A percentile compares a stretch with the other conserved stretches of the same genome.
These are phyloP conservation scores for Deladenus siricidicola DNA, from an alignment of 2,888 invertebrate genomes.

Conservation along the genomic window DNA sequence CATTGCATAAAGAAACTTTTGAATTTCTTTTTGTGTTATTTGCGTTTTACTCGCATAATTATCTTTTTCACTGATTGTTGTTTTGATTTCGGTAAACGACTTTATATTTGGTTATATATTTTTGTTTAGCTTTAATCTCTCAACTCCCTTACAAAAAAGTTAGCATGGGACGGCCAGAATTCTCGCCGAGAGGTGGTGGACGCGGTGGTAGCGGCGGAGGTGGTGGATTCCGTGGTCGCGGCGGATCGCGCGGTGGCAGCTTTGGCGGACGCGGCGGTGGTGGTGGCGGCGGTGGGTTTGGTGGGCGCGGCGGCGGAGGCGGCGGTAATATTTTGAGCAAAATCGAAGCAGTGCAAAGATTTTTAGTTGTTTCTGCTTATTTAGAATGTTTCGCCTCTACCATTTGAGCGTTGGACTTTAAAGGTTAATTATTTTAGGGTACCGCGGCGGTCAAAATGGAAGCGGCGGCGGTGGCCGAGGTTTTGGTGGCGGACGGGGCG, in stretches of 20 bases:
- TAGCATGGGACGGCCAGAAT: slow-evolving; percentile 45
- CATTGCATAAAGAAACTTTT: too few relatives aligned
- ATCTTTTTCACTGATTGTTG: neutral
- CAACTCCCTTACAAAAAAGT: too few relatives aligned
- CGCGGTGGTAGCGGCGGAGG: slow-evolving; percentile 31
- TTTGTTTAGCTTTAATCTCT: neutral
- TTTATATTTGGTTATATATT: too few relatives aligned
- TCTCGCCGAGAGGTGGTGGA: slow-evolving; percentile 27
- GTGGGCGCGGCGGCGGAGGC: slow-evolving; percentile 48
- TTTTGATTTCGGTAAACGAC: neutral
- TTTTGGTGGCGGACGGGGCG: too few relatives aligned
- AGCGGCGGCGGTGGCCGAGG: slow-evolving; percentile 56
- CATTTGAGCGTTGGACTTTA: too few relatives aligned
- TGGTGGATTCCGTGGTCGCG: slow-evolving; percentile 32
- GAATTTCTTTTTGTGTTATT: too few relatives aligned
- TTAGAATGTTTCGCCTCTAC: too few relatives aligned
- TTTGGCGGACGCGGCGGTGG: slow-evolving; percentile 36
- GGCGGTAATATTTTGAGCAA: slow-evolving; percentile 57
- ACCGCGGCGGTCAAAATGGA: slow-evolving; percentile 52
- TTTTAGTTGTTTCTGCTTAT: too few relatives aligned
- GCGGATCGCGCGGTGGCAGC: slow-evolving; percentile 52
- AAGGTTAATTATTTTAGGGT: too few relatives aligned
- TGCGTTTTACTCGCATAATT: too few relatives aligned
- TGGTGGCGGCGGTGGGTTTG: slow-evolving; percentile 24
- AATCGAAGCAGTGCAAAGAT: too few relatives aligned